Percentiles rank a stretch among this genome's conserved stretches.
Evolutionary conservation across 2,888 invertebrate genomes (phyloP).

Genomic region (Achlya flavicornis): DNA sequence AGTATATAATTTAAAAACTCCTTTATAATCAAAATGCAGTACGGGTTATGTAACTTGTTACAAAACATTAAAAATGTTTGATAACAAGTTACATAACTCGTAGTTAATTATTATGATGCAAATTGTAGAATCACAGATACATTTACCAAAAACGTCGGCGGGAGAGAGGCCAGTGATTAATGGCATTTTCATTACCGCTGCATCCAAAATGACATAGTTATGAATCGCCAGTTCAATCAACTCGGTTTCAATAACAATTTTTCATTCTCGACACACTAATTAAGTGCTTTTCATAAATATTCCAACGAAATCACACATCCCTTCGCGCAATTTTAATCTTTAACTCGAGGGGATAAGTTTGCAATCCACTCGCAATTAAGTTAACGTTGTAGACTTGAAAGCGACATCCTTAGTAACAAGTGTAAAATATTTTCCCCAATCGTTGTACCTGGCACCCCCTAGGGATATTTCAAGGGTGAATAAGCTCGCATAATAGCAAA

Average conservation of each 20-base stretch:
- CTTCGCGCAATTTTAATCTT: conserved; percentile 46
- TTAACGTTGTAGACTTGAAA: conserved; percentile 67
- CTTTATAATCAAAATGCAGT: too few species aligned
- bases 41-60: too few species aligned
- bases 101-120: conserved; percentile 36
- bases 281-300: conserved; percentile 81
- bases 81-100: conserved; percentile 21
- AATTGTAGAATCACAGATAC: conserved; percentile 63
- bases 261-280: conserved; percentile 83
- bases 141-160: conserved; percentile 57
- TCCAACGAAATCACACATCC: conserved; percentile 42
- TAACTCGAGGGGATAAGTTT: conserved; percentile 42
- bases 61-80: too few species aligned
- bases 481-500: conserved; percentile 84
- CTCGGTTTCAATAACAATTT: conserved; percentile 83
- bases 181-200: conserved; percentile 75
- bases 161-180: conserved; percentile 68
- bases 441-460: conserved; percentile 81
- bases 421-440: conserved; percentile 84
- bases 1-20: too few species aligned
- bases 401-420: conserved; percentile 83
- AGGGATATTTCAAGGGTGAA: conserved; percentile 85
- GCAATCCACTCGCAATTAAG: conserved; percentile 46
- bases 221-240: conserved; percentile 81
- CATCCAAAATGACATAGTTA: conserved; percentile 82